phyloP scores from a whole-genome alignment of 2,888 invertebrate species.

The Eupithecia subumbrata region DNA sequence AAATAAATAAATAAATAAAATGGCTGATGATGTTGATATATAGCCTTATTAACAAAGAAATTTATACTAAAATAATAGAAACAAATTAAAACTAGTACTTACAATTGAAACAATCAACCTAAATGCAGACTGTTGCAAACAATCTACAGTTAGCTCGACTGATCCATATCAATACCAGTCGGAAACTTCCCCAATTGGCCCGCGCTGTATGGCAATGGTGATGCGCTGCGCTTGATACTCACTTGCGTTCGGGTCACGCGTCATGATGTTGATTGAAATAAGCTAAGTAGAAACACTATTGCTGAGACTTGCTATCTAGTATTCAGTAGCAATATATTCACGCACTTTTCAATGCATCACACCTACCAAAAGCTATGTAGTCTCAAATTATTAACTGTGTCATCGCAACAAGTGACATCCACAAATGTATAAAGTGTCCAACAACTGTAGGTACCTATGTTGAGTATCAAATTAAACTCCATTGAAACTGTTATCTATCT shows the following conservation, averaged over 20 bases:
- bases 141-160: too few species aligned
- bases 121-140: too few species aligned
- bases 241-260: too few species aligned
- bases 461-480: constrained; percentile 12
- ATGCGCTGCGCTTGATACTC: too few species aligned
- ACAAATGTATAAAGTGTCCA: neutral
- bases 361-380: neutral
- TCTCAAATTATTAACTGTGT: neutral
- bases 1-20: too few species aligned
- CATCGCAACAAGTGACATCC: neutral
- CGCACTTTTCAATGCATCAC: neutral
- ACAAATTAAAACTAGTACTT: too few species aligned
- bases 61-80: too few species aligned
- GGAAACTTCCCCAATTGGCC: too few species aligned
- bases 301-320: neutral
- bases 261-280: neutral
- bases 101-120: too few species aligned
- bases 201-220: too few species aligned
- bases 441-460: neutral
- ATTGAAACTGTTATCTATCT: constrained; percentile 17
- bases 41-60: too few species aligned
- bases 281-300: neutral
- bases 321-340: neutral
- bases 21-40: neutral
- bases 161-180: too few species aligned